phyloP scores from a whole-genome alignment of 2,797 vertebrate species.

The Artibeus lituratus region DNA sequence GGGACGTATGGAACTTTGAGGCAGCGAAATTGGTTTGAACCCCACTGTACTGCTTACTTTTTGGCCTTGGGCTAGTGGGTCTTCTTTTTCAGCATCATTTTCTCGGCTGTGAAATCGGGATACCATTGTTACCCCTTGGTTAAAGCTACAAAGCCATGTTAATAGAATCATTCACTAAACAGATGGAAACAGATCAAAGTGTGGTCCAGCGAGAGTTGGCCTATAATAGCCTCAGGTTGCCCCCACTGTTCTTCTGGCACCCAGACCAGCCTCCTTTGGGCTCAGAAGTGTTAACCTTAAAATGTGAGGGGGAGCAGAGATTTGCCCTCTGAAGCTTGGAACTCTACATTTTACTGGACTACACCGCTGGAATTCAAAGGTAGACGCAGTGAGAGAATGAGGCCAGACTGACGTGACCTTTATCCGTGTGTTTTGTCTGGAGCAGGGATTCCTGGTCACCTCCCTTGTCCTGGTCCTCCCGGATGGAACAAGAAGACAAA shows the following conservation, averaged over 20 bases:
- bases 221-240: neutral
- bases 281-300: neutral
- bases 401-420: neutral
- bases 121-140: neutral
- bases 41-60: neutral
- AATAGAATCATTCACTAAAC: neutral
- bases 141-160: neutral
- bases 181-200: neutral
- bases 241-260: neutral
- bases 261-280: neutral
- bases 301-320: neutral
- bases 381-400: neutral
- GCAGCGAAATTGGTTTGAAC: neutral
- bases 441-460: conserved; percentile 28
- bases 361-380: neutral
- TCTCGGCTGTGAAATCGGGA: neutral
- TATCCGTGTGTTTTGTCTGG: conserved; percentile 49
- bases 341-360: neutral
- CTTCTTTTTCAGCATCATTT: neutral
- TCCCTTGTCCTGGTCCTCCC: neutral
- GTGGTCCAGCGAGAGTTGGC: neutral
- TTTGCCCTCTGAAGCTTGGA: neutral
- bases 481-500: conserved; percentile 64
- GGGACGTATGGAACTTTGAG: neutral
- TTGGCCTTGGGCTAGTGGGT: neutral